These are phyloP conservation scores for Phasianus colchicus DNA, from an alignment of 2,113 vertebrate genomes.

Conservation along the genomic window DNA sequence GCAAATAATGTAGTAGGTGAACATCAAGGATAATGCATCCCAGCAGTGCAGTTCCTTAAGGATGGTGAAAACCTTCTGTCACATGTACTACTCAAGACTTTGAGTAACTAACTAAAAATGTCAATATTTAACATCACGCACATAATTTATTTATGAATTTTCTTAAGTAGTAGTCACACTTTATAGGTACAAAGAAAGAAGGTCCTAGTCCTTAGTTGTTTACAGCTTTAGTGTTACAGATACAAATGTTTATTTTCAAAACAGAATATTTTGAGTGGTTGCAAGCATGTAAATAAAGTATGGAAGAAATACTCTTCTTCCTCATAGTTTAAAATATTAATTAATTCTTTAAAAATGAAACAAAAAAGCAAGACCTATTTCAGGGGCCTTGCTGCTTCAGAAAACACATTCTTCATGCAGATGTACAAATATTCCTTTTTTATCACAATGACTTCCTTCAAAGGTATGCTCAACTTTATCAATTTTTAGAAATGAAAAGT, in stretches of 20 bases:
- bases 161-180: neutral
- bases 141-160: neutral
- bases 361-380: neutral
- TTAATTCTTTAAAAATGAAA: neutral
- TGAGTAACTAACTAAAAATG: neutral
- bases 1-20: neutral
- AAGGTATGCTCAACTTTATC: neutral
- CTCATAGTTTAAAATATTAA: neutral
- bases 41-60: neutral
- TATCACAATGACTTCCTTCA: neutral
- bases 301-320: neutral
- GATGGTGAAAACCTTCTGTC: neutral
- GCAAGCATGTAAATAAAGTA: neutral
- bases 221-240: neutral
- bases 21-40: neutral
- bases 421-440: neutral
- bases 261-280: neutral
- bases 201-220: neutral
- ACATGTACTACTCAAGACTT: neutral
- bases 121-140: slow-evolving; percentile 1
- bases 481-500: neutral
- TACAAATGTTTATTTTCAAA: neutral
- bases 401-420: neutral
- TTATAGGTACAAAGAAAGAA: neutral
- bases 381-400: neutral